Evolutionary conservation across 2,113 vertebrate species (phyloP).

Genomic region (Zosterops lateralis): DNA sequence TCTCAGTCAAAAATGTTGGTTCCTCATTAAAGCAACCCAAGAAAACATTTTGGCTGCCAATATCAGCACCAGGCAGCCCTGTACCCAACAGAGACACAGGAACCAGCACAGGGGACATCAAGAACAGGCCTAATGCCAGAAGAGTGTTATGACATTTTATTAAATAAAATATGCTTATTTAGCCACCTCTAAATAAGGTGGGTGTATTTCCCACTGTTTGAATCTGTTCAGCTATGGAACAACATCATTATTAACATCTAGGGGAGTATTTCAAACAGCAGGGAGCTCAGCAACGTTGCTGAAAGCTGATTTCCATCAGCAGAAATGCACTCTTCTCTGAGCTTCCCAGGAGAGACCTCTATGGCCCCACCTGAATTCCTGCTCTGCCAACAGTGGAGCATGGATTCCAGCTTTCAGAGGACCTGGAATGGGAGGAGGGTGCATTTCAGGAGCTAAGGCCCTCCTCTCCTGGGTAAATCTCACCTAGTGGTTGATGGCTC

Average conservation of each 20-base stretch:
- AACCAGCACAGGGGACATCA: accelerated
- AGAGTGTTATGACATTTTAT: neutral
- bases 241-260: neutral
- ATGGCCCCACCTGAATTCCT: neutral
- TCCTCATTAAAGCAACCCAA: neutral
- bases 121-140: neutral
- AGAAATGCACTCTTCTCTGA: accelerated
- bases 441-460: neutral
- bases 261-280: neutral
- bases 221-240: neutral
- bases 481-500: neutral
- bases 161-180: neutral
- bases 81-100: neutral
- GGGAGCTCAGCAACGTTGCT: accelerated
- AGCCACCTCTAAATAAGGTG: neutral
- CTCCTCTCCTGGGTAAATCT: neutral
- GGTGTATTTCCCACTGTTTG: neutral
- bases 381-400: neutral
- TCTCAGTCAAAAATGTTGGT: neutral
- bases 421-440: neutral
- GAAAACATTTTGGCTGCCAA: neutral
- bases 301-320: neutral
- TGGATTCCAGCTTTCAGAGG: neutral
- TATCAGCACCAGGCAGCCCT: accelerated
- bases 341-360: neutral